Conservation (phyloP, 2,797 vertebrate species). For the Typhlichthys subterraneus region DNA sequence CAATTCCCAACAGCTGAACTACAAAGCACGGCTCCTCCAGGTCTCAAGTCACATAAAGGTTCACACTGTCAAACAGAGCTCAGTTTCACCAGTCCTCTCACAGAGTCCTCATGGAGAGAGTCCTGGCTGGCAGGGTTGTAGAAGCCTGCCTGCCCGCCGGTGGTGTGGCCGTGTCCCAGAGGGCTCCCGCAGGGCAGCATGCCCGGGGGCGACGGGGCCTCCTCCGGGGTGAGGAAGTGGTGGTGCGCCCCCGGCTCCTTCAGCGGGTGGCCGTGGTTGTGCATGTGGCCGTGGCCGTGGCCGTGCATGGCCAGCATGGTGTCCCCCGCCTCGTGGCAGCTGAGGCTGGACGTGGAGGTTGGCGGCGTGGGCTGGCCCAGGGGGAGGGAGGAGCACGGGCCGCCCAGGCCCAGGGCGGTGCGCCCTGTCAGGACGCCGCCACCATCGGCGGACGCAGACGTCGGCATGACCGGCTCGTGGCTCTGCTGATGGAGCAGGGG, state of each 20-base stretch:
- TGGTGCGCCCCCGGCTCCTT: conserved; percentile 76
- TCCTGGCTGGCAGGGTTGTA: conserved; percentile 94
- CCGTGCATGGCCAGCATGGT: conserved; percentile 76
- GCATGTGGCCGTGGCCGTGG: conserved; percentile 59
- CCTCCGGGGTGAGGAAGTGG: conserved; percentile 93
- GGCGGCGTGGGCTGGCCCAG: conserved; percentile 92
- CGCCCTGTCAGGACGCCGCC: conserved; percentile 83
- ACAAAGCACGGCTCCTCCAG: conserved; percentile 32
- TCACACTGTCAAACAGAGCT: conserved; percentile 88
- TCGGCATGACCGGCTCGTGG: conserved; percentile 87
- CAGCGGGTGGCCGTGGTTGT: conserved; percentile 58
- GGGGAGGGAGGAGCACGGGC: conserved; percentile 84
- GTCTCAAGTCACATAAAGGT: conserved; percentile 6
- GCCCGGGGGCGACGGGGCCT: conserved; percentile 88
- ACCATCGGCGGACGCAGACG: conserved; percentile 66
- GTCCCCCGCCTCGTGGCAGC: conserved; percentile 71
- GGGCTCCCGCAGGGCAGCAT: conserved; percentile 88
- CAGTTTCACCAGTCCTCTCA: conserved; percentile 95
- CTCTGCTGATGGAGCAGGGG: conserved; percentile 90
- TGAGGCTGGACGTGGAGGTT: conserved; percentile 90
- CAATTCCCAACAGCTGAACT: conserved; percentile 57
- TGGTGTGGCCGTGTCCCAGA: conserved; percentile 86
- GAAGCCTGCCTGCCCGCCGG: conserved; percentile 78
- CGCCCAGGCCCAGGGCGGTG: conserved; percentile 78
- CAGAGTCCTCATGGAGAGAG: conserved; percentile 95